These are phyloP conservation scores for Tetragonisca angustula DNA, from an alignment of 2,888 invertebrate species.

Conservation along the genomic window DNA sequence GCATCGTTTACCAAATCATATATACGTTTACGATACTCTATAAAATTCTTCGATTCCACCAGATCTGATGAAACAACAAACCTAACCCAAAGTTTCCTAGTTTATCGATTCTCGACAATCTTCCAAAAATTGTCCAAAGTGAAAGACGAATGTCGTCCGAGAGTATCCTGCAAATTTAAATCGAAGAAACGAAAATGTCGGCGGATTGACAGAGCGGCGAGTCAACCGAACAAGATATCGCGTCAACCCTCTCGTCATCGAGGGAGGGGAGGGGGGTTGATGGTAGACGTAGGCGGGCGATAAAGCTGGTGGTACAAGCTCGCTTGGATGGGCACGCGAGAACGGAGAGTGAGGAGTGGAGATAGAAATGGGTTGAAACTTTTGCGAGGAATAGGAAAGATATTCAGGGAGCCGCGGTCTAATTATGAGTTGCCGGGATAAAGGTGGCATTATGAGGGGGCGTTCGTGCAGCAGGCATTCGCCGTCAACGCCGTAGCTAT, in stretches of 20 bases:
- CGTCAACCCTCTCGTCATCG: background rate
- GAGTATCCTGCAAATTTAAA: background rate
- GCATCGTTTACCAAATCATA: too few relatives aligned
- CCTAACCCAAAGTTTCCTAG: background rate
- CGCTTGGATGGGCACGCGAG: background rate
- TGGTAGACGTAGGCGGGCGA: background rate
- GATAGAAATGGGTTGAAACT: constrained; percentile 58
- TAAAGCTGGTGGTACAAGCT: background rate
- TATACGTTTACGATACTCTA: too few relatives aligned
- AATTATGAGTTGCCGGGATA: constrained; percentile 74
- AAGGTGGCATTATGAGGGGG: constrained; percentile 68
- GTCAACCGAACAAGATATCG: background rate
- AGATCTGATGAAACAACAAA: too few relatives aligned
- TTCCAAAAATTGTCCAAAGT: too few relatives aligned
- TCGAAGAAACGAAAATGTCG: background rate
- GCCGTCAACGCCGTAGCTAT: constrained; percentile 30
- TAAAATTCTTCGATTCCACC: too few relatives aligned
- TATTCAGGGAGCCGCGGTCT: constrained; percentile 72
- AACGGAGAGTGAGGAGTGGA: background rate
- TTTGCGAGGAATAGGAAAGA: constrained; percentile 71
- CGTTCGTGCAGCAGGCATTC: constrained; percentile 64
- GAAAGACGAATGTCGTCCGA: too few relatives aligned
- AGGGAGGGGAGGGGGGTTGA: background rate
- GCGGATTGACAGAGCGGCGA: background rate
- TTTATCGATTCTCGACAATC: too few relatives aligned